A percentile compares a stretch with the other conserved stretches of the same genome.
Evolutionary conservation across 2,888 invertebrate genomes (phyloP).

Genomic region (Glomeris marginata): DNA sequence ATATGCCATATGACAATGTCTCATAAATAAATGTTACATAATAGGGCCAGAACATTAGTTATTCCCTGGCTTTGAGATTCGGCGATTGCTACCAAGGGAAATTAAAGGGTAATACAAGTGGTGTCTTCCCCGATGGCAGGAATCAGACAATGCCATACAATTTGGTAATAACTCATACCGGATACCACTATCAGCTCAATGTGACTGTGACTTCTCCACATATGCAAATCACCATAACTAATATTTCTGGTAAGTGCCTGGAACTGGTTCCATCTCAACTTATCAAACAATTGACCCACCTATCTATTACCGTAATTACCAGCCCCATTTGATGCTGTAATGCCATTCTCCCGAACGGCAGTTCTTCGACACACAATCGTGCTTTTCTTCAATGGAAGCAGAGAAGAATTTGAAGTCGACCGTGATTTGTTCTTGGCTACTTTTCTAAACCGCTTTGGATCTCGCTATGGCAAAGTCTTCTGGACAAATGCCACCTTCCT

Average conservation of each 20-base stretch:
- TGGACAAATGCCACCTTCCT: background rate
- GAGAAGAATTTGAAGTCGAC: background rate
- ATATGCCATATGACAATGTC: no score
- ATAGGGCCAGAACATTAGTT: no score
- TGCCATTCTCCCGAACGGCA: background rate
- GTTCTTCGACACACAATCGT: background rate
- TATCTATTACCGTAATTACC: background rate
- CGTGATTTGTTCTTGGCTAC: conserved; percentile 4
- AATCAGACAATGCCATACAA: background rate
- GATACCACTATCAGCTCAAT: conserved; percentile 8
- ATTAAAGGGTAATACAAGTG: conserved; percentile 1
- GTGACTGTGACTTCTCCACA: conserved; percentile 6
- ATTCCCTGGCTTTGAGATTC: no score
- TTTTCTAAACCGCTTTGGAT: conserved; percentile 4
- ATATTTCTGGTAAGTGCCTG: conserved; percentile 5
- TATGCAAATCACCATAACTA: conserved; percentile 1
- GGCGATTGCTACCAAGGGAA: no score
- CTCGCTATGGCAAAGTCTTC: background rate
- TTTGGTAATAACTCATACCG: conserved; percentile 3
- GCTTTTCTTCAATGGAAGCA: conserved; percentile 6
- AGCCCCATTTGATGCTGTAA: conserved; percentile 5
- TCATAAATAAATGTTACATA: no score
- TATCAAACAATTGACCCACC: no score
- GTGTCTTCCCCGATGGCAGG: conserved; percentile 1
- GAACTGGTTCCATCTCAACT: no score